Conservation (phyloP, 2,797 vertebrate species). For the Hippocampus kuda region DNA sequence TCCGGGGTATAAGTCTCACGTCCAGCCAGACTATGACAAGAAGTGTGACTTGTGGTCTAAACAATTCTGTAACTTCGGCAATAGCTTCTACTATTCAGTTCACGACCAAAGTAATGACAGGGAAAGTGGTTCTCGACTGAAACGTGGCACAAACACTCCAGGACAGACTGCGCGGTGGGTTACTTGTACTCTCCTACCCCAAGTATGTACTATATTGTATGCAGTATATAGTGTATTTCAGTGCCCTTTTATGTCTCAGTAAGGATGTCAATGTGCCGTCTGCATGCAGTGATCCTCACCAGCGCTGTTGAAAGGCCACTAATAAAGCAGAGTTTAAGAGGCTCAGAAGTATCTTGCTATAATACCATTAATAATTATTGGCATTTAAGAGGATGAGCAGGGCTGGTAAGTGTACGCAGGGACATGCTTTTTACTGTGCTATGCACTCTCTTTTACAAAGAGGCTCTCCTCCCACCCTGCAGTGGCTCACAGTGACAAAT, state of each 20-base stretch:
- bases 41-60: no score
- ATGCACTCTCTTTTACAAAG: slow-evolving; percentile 49
- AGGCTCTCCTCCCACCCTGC: slow-evolving; percentile 15
- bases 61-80: no score
- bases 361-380: slow-evolving; percentile 67
- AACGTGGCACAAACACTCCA: not conserved
- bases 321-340: slow-evolving; percentile 61
- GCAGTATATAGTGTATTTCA: slow-evolving; percentile 4
- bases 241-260: slow-evolving; percentile 17
- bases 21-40: no score
- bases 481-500: slow-evolving; percentile 14
- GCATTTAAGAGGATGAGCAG: slow-evolving; percentile 62
- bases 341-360: slow-evolving; percentile 58
- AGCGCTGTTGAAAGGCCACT: slow-evolving; percentile 44
- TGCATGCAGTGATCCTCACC: slow-evolving; percentile 21
- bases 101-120: no score
- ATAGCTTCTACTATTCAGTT: no score
- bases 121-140: not conserved
- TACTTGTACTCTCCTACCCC: not conserved
- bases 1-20: no score
- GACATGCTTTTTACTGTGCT: slow-evolving; percentile 52
- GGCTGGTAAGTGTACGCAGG: slow-evolving; percentile 43
- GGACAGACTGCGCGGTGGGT: not conserved
- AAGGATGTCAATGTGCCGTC: slow-evolving; percentile 20
- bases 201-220: not conserved